Evolutionary conservation across 2,113 vertebrate species (phyloP).

Genomic region (Neotoma lepida): DNA sequence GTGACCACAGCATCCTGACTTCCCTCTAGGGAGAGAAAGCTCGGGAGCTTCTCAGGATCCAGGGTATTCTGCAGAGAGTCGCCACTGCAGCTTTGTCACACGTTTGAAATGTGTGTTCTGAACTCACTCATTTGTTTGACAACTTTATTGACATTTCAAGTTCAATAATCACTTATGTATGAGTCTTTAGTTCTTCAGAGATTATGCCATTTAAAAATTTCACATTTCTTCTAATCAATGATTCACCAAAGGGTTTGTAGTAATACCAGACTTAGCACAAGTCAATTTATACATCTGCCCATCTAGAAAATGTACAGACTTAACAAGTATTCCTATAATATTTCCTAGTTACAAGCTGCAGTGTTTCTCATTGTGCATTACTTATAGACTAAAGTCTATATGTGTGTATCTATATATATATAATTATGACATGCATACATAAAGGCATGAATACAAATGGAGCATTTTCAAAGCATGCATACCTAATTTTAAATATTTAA

Average conservation of each 20-base stretch:
- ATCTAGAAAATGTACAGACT: conserved; percentile 74
- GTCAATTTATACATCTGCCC: conserved; percentile 75
- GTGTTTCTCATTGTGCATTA: conserved; percentile 69
- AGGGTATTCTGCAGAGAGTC: conserved; percentile 63
- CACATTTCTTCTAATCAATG: conserved; percentile 75
- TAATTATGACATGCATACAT: conserved; percentile 8
- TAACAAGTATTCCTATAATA: conserved; percentile 72
- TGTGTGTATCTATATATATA: not conserved
- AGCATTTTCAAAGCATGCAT: conserved; percentile 32
- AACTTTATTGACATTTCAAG: conserved; percentile 81
- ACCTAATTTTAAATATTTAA: not conserved
- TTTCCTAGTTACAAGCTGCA: conserved; percentile 71
- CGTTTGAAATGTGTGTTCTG: conserved; percentile 65
- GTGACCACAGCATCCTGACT: conserved; percentile 23
- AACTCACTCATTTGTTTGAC: conserved; percentile 78
- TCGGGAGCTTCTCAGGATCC: conserved; percentile 35
- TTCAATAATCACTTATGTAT: conserved; percentile 80
- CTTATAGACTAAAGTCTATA: conserved; percentile 2
- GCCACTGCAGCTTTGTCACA: conserved; percentile 55
- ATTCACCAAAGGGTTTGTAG: conserved; percentile 76
- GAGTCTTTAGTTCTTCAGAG: conserved; percentile 74
- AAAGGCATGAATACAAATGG: conserved; percentile 34
- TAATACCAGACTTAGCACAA: conserved; percentile 75
- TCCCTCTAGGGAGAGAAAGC: not conserved
- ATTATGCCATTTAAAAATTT: conserved; percentile 78